phyloP scores from a whole-genome alignment of 2,888 invertebrate species.

The Odiellus spinosus region DNA sequence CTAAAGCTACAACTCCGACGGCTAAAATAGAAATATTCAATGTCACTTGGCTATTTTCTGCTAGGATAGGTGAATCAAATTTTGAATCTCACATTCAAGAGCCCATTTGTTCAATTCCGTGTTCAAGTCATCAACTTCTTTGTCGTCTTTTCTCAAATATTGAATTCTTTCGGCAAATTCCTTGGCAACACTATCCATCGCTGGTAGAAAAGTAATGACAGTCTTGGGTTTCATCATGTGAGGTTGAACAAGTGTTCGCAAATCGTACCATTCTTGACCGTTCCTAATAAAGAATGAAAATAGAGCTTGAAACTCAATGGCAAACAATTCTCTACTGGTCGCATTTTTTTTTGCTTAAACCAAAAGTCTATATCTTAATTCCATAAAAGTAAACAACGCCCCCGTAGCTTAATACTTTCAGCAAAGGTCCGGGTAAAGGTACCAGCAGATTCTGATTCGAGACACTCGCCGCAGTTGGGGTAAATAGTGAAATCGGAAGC shows the following conservation, averaged over 20 bases:
- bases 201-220: conserved; percentile 50
- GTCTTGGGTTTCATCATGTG: conserved; percentile 69
- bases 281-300: conserved; percentile 46
- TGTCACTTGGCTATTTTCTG: no score
- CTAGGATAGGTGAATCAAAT: no score
- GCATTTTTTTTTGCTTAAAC: conserved; percentile 31
- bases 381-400: no score
- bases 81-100: conserved; percentile 50
- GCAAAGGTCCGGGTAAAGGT: no score
- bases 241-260: conserved; percentile 73
- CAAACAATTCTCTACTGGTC: no score
- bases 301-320: no score
- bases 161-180: conserved; percentile 41
- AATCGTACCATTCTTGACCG: conserved; percentile 77
- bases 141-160: conserved; percentile 17
- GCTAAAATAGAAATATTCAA: conserved; percentile 34
- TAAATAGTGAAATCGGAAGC: no score
- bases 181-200: conserved; percentile 51
- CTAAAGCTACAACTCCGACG: conserved; percentile 71
- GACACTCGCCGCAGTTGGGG: no score
- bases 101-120: conserved; percentile 87
- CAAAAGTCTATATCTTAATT: conserved; percentile 30
- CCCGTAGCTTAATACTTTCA: no score
- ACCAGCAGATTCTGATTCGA: no score
- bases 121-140: conserved; percentile 64